Conservation (phyloP, 2,888 invertebrate species). For the Onchidella celtica region DNA sequence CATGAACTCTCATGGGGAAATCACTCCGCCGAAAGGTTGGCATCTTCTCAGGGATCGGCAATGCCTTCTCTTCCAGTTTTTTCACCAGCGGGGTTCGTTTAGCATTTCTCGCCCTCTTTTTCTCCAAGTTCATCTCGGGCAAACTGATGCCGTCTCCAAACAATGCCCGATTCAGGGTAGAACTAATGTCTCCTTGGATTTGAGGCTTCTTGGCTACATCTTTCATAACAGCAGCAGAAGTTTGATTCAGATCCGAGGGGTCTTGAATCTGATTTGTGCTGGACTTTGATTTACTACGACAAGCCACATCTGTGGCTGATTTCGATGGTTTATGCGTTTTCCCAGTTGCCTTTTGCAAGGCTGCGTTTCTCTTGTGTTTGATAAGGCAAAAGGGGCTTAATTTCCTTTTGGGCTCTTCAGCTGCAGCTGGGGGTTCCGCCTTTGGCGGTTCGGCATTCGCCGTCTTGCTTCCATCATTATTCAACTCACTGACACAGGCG, state of each 20-base stretch:
- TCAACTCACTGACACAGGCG: background rate
- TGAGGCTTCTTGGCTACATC: constrained; percentile 1
- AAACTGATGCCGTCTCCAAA: too few relatives aligned
- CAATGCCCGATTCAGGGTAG: too few relatives aligned
- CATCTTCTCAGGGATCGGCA: background rate
- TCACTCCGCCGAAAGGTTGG: background rate
- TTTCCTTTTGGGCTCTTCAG: background rate
- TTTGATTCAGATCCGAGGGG: too few relatives aligned
- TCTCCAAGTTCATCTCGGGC: too few relatives aligned
- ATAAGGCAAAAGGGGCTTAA: too few relatives aligned
- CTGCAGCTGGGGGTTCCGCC: background rate
- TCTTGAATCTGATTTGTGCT: too few relatives aligned
- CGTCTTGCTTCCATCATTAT: background rate
- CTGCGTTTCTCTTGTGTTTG: too few relatives aligned
- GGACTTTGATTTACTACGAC: too few relatives aligned
- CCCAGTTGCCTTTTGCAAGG: background rate
- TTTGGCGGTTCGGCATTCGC: too few relatives aligned
- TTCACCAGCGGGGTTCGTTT: constrained; percentile 1
- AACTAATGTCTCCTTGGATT: too few relatives aligned
- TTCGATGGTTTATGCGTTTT: background rate
- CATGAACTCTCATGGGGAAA: constrained; percentile 20
- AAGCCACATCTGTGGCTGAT: background rate
- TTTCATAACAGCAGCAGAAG: too few relatives aligned
- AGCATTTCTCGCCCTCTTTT: too few relatives aligned
- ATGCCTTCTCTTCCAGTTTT: background rate